phyloP scores from a whole-genome alignment of 2,888 invertebrate genomes.

The Meiosimyza platycephala region DNA sequence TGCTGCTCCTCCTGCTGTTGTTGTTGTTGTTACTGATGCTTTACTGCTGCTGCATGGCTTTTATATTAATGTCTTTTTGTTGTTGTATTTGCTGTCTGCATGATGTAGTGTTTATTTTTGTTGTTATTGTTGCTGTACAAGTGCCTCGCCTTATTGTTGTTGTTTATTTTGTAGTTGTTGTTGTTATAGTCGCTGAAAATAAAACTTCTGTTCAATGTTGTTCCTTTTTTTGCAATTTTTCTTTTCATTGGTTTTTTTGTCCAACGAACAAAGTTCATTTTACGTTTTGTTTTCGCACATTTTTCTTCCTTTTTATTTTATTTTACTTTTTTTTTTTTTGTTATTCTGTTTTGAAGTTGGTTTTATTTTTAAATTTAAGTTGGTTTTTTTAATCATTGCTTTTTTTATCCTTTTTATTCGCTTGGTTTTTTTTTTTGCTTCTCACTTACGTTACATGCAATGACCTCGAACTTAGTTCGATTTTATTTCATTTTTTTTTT shows the following conservation, averaged over 20 bases:
- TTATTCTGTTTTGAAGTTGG: neutral
- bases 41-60: conserved; percentile 3
- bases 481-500: neutral
- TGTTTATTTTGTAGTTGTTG: conserved; percentile 17
- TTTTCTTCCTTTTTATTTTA: conserved; percentile 1
- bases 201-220: conserved; percentile 20
- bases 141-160: conserved; percentile 8
- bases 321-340: neutral
- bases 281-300: conserved; percentile 8
- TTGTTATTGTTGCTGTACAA: conserved; percentile 13
- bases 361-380: conserved; percentile 5
- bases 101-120: conserved; percentile 19
- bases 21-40: conserved; percentile 15
- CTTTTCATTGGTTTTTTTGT: neutral
- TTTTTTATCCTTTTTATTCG: neutral
- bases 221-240: conserved; percentile 10
- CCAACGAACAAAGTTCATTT: conserved; percentile 31
- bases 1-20: conserved; percentile 1
- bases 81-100: conserved; percentile 21
- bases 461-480: conserved; percentile 33
- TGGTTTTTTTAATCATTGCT: neutral
- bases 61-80: conserved; percentile 5
- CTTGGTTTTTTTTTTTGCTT: too few relatives aligned
- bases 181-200: conserved; percentile 23
- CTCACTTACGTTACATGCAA: conserved; percentile 28